These are phyloP conservation scores for Cyclina sinensis DNA, from an alignment of 1,140 invertebrate species.

Conservation along the genomic window DNA sequence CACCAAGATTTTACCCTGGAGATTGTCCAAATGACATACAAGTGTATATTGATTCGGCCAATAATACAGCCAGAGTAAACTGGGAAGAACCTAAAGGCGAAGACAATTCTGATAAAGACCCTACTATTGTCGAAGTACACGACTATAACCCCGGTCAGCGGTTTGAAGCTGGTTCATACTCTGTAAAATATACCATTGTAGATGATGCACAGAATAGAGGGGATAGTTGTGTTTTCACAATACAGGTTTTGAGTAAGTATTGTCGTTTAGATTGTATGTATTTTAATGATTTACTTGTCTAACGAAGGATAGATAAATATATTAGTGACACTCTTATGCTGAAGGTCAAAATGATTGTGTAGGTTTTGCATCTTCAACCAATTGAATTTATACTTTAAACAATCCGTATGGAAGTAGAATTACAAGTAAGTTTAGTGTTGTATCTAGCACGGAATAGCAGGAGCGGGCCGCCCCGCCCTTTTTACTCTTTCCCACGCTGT, in stretches of 20 bases:
- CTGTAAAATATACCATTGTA: conserved; percentile 22
- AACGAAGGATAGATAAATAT: no score
- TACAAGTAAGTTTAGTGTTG: no score
- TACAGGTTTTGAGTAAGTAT: conserved; percentile 44
- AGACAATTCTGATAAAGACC: conserved; percentile 21
- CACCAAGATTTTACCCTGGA: neutral
- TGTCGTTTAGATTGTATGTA: no score
- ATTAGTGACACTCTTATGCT: no score
- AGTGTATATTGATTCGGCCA: conserved; percentile 27
- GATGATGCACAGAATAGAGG: neutral
- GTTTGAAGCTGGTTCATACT: conserved; percentile 34
- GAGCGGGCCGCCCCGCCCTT: no score
- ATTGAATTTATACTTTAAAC: no score
- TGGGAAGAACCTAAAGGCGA: conserved; percentile 27
- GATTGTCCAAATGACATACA: conserved; percentile 43
- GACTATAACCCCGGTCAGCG: conserved; percentile 17
- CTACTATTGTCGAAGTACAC: conserved; percentile 23
- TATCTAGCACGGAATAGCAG: no score
- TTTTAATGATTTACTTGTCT: no score
- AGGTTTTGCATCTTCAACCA: no score
- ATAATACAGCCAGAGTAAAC: conserved; percentile 6
- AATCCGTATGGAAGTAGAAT: no score
- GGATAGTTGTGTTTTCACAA: neutral
- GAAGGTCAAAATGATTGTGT: no score
- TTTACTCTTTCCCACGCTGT: no score